A percentile compares a stretch with the other conserved stretches of the same genome.
phyloP scores from a whole-genome alignment of 2,888 invertebrate genomes.

The Zaprionus bogoriensis region DNA sequence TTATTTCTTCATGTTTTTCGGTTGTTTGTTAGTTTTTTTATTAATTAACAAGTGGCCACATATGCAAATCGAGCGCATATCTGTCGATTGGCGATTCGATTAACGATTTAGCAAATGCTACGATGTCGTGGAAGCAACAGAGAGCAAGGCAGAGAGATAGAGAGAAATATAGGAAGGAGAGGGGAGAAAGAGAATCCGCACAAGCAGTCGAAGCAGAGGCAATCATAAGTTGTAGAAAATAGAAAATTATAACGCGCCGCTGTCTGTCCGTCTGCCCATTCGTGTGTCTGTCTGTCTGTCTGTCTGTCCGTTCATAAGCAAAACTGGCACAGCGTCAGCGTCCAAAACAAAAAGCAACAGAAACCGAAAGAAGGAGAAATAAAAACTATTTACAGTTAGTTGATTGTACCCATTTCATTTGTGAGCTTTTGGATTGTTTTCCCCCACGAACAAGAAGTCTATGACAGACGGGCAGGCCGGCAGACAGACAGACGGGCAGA shows the following conservation, averaged over 20 bases:
- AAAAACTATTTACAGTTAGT: slow-evolving; percentile 74
- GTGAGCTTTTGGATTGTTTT: slow-evolving; percentile 73
- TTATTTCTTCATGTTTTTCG: slow-evolving; percentile 22
- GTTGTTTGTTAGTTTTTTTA: slow-evolving; percentile 46
- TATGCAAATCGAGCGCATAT: slow-evolving; percentile 78
- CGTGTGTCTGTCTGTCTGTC: background rate
- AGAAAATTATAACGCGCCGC: slow-evolving; percentile 67
- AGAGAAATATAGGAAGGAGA: background rate
- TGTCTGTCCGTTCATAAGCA: slow-evolving; percentile 34
- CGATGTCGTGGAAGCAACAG: background rate
- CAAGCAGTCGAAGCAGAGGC: slow-evolving; percentile 21
- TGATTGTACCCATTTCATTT: slow-evolving; percentile 78
- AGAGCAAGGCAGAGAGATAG: background rate
- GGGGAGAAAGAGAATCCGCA: background rate
- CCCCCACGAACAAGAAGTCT: slow-evolving; percentile 51
- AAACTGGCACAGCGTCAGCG: slow-evolving; percentile 51
- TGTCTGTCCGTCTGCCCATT: slow-evolving; percentile 1
- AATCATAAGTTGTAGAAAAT: slow-evolving; percentile 65
- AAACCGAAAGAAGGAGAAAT: slow-evolving; percentile 38
- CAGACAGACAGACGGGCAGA: background rate
- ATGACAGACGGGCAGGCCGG: slow-evolving; percentile 12
- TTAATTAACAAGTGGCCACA: slow-evolving; percentile 80
- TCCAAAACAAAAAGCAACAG: slow-evolving; percentile 44
- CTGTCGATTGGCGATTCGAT: slow-evolving; percentile 47
- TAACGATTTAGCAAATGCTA: slow-evolving; percentile 33